Base-by-base conservation (phyloP, 1,140 invertebrate species). In the Heliconius hewitsoni region DNA sequence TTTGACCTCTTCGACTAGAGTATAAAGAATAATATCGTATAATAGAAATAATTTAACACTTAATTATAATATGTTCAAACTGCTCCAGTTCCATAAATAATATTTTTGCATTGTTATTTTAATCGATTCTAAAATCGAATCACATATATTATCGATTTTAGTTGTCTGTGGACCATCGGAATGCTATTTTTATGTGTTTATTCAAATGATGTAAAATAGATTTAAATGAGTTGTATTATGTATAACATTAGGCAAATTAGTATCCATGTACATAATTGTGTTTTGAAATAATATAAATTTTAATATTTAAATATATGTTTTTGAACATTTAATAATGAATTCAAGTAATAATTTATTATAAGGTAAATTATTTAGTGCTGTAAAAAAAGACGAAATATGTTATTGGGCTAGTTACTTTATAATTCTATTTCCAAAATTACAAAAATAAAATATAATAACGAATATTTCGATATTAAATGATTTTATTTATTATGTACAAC, bases 21-120 rank as follows among this genome's bases (percentile, higher is more conserved):
- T 27, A 13, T 8, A 13, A 66, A 13, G 9, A 66, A 66, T 66
- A 16, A n/a, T 23, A n/a, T 23, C 23, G 9, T 27, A 66, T 66
- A 66, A 66, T 66, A 16, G n/a, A 66, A 66, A 66, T 30, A 23
- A 27, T 66, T 57, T 66, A 4, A 66, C 60, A 66, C 60, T 66
- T 66, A 66, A 66, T 66, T 66, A 66, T 16, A 66, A 66, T 66
- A 66, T 30, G 27, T 66, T 70, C 19, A 71, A 77, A 50, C n/a
- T 77, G 76, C 76, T 77, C 76, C 34, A 77, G n/a, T 77, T 77
- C 76, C 76, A 77, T 77, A 72, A 70, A 52, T 71, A 77, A 77
- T 76, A 71, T 27, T 3, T 19, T 4, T 18, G 13, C 19, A 71
- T 70, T 76, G 66, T 76, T 76, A 76, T 72, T 72, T 50, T 72